Conservation (phyloP, 2,113 vertebrate genomes). For the Proteles cristata region DNA sequence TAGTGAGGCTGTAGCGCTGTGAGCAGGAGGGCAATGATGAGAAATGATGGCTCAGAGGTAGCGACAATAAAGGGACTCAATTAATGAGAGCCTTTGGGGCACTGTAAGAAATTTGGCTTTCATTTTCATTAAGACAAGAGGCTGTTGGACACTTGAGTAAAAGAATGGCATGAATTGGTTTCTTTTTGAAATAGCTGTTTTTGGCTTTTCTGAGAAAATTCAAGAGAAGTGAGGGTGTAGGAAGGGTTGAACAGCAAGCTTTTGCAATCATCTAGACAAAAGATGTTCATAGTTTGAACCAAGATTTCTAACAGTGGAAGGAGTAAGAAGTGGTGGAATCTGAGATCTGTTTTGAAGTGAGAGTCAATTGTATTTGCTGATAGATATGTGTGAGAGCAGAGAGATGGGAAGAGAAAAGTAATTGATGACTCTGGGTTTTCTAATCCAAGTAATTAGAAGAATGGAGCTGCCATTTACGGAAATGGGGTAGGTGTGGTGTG, state of each 20-base stretch:
- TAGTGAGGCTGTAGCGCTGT: neutral
- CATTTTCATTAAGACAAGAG: neutral
- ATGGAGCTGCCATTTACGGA: neutral
- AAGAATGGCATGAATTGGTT: neutral
- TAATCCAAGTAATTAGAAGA: neutral
- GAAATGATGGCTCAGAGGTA: neutral
- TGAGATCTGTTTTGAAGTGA: neutral
- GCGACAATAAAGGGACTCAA: too few relatives aligned
- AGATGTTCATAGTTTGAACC: neutral
- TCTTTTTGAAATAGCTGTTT: neutral
- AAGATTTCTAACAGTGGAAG: neutral
- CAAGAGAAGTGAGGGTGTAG: neutral
- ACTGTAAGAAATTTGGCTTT: neutral
- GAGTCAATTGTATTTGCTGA: neutral
- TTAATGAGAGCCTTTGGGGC: neutral
- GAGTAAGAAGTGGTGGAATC: neutral
- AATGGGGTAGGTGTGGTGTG: neutral
- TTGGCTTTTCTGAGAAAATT: neutral
- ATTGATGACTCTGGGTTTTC: neutral
- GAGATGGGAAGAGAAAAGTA: neutral
- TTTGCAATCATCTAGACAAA: neutral
- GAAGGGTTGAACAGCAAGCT: neutral
- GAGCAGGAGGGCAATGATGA: neutral
- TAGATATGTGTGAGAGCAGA: neutral
- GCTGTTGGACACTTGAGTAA: neutral